These are phyloP conservation scores for Phorcus lineatus DNA, from an alignment of 2,888 invertebrate species.

Conservation along the genomic window DNA sequence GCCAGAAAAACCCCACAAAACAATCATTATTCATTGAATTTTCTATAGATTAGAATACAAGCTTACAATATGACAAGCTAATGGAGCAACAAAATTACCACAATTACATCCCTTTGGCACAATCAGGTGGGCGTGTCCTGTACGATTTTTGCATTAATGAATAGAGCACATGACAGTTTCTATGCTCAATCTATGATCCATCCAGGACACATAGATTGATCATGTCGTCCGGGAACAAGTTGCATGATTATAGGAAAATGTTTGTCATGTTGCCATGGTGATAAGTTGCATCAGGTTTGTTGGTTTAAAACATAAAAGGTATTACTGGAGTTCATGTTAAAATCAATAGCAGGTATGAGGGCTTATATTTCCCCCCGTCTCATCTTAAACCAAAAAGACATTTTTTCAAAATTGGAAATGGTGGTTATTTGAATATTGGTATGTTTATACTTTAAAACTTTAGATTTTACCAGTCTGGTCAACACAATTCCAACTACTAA, in stretches of 20 bases:
- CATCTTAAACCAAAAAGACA: too few species aligned
- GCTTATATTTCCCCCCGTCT: too few species aligned
- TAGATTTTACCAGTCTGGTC: too few species aligned
- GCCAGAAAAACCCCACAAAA: too few species aligned
- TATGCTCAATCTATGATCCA: background rate
- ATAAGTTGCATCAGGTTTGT: constrained; percentile 15
- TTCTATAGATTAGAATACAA: too few species aligned
- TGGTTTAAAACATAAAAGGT: background rate
- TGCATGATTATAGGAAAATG: constrained; percentile 13
- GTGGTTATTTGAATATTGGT: too few species aligned
- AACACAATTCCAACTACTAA: too few species aligned
- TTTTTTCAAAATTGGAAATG: too few species aligned
- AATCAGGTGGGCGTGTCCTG: background rate
- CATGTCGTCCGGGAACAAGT: background rate
- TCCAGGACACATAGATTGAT: constrained; percentile 13
- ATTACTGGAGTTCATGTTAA: background rate
- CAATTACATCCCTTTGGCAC: background rate
- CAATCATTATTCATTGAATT: too few species aligned
- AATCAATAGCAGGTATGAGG: background rate
- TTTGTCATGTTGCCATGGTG: constrained; percentile 14
- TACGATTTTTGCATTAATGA: background rate
- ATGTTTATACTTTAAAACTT: too few species aligned
- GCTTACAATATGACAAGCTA: background rate
- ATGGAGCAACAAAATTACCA: background rate
- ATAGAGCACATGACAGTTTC: constrained; percentile 7